phyloP scores from a whole-genome alignment of 2,113 vertebrate genomes.

The Anguilla japonica region DNA sequence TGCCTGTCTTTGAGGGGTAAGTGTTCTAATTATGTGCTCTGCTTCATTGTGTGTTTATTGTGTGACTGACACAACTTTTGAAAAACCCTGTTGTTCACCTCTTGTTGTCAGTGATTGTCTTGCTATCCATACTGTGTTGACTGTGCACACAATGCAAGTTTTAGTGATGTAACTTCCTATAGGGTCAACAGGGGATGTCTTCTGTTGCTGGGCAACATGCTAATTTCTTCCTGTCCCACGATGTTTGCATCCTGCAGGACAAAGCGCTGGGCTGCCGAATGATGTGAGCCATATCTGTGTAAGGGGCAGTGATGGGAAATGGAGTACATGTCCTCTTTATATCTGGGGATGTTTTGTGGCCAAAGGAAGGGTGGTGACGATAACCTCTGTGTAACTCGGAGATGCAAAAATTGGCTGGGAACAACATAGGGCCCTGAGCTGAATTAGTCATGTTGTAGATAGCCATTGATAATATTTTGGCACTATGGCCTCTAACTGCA shows the following conservation, averaged over 20 bases:
- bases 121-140: constrained; percentile 5
- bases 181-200: not conserved
- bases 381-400: not conserved
- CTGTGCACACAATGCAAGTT: not conserved
- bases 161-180: not conserved
- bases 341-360: not conserved
- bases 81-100: not conserved
- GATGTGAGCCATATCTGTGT: not conserved
- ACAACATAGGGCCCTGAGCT: not conserved
- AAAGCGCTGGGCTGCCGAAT: not conserved
- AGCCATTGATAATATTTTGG: no score
- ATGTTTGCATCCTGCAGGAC: constrained; percentile 13
- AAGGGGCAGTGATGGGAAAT: not conserved
- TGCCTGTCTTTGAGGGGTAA: not conserved
- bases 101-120: not conserved
- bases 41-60: not conserved
- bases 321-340: not conserved
- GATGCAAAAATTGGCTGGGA: not conserved
- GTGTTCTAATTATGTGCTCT: not conserved
- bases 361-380: not conserved
- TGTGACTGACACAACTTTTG: not conserved
- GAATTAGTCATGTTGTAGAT: no score
- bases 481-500: no score
- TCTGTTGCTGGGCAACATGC: constrained; percentile 6
- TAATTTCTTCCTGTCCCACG: constrained; percentile 16